phyloP scores from a whole-genome alignment of 1,140 invertebrate species.

The Aphelenchoides besseyi region DNA sequence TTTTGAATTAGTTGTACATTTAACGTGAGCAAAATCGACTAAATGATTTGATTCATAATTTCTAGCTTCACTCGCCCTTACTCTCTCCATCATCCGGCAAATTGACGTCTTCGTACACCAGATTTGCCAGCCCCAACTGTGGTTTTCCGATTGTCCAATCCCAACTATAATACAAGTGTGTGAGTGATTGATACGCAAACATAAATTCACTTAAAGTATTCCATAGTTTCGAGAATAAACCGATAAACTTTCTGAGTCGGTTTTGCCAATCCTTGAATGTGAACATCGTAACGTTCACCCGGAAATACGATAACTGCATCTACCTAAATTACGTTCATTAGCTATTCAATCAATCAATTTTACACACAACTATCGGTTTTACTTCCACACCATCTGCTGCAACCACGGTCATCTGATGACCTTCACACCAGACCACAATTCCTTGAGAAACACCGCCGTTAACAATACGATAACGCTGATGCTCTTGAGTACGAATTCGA shows the following conservation, averaged over 20 bases:
- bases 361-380: slow-evolving; percentile 32
- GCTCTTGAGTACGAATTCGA: slow-evolving; percentile 42
- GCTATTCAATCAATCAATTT: slow-evolving; percentile 8
- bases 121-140: slow-evolving; percentile 48
- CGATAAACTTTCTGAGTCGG: slow-evolving; percentile 50
- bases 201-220: no score
- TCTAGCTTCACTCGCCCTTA: slow-evolving; percentile 12
- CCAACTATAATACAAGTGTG: no score
- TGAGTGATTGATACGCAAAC: no score
- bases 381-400: slow-evolving; percentile 57
- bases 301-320: slow-evolving; percentile 55
- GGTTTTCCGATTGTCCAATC: slow-evolving; percentile 42
- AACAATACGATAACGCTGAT: slow-evolving; percentile 51
- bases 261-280: slow-evolving; percentile 45
- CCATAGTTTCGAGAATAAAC: slow-evolving; percentile 56
- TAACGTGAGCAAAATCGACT: slow-evolving; percentile 53
- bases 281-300: slow-evolving; percentile 58
- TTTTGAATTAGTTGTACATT: slow-evolving; percentile 39
- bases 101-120: slow-evolving; percentile 47
- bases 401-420: slow-evolving; percentile 50
- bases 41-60: slow-evolving; percentile 25
- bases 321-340: slow-evolving; percentile 30
- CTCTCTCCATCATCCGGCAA: slow-evolving; percentile 24
- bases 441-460: slow-evolving; percentile 62
- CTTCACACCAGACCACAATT: slow-evolving; percentile 53